Base-by-base conservation (phyloP, 2,113 vertebrate genomes). In the Phalacrocorax carbo region DNA sequence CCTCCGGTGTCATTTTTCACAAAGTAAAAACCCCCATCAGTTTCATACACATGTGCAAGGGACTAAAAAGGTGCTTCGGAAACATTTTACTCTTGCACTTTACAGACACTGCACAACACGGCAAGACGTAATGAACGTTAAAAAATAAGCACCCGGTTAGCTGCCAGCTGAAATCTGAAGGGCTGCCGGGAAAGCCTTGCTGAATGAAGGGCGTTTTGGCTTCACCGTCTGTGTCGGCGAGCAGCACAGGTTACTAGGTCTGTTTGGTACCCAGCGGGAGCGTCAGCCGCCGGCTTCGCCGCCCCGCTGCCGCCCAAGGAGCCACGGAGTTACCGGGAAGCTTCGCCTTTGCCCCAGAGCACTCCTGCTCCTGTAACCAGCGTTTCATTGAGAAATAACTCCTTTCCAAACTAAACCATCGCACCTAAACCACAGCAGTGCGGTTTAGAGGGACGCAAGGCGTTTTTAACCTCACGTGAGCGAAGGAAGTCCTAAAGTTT, bases 241-340 rank as follows among this genome's bases (percentile, higher is more conserved):
- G 7, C 36, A 38, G 86, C 36, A n/a, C 4, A 55, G 34, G 4
- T 51, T 22, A 13, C 57, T 36, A 21, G 14, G 54, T 18, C 68
- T 18, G 5, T 15, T 8, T 44, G 58, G 51, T 58, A 36, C 62
- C 36, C 72, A 57, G 60, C 75, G 88, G 36, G 58, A 57, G 38
- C 0, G 57, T 23, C 84, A 48, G 65, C 15, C 0, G 1, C 11
- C 1, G 2, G 86, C 52, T 40, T 54, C 46, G 26, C 72, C 72
- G 44, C 18, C 60, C 34, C 1, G 1, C 40, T 0, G 3, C 15
- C 0, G 0, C 48, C 75, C 22, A 3, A 0, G n/a, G 15, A 60
- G 76, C 34, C 72, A 18, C 38, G 10, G 44, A 48, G 4, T 3
- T 2, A 6, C 16, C 26, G 34, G 7, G 0, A 22, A 49, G 55